phyloP scores from a whole-genome alignment of 2,113 vertebrate genomes.

The Actenoides hombroni region DNA sequence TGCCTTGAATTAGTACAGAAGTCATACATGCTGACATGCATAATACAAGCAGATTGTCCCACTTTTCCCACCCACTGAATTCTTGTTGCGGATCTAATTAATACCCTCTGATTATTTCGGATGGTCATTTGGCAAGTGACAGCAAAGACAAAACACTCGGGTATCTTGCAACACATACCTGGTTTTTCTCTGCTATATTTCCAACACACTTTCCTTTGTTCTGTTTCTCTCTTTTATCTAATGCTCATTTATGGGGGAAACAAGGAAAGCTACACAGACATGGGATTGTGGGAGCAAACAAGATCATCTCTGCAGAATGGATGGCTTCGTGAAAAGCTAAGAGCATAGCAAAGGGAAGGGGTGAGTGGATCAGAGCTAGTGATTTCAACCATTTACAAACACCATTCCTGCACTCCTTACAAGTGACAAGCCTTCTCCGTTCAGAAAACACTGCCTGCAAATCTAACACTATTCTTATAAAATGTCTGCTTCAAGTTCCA shows the following conservation, averaged over 20 bases:
- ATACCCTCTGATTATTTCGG: conserved; percentile 5
- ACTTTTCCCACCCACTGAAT: conserved; percentile 42
- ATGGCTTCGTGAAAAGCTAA: neutral
- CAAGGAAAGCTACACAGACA: neutral
- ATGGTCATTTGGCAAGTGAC: neutral
- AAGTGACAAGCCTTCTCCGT: neutral
- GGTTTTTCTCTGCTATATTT: neutral
- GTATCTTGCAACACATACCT: neutral
- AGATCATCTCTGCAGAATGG: neutral
- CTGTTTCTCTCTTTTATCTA: neutral
- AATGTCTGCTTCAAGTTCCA: neutral
- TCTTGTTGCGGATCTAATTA: conserved; percentile 21
- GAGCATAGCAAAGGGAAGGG: neutral
- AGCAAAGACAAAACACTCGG: neutral
- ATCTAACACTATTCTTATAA: neutral
- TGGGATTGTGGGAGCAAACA: rapidly evolving
- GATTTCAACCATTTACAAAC: neutral
- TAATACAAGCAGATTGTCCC: neutral
- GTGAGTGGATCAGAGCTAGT: neutral
- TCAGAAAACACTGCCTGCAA: neutral
- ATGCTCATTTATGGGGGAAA: neutral
- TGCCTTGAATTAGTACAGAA: neutral
- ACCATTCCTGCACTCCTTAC: neutral
- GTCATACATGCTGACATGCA: neutral
- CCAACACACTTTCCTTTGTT: neutral